phyloP scores from a whole-genome alignment of 2,797 vertebrate species.

The Pristis pectinata region DNA sequence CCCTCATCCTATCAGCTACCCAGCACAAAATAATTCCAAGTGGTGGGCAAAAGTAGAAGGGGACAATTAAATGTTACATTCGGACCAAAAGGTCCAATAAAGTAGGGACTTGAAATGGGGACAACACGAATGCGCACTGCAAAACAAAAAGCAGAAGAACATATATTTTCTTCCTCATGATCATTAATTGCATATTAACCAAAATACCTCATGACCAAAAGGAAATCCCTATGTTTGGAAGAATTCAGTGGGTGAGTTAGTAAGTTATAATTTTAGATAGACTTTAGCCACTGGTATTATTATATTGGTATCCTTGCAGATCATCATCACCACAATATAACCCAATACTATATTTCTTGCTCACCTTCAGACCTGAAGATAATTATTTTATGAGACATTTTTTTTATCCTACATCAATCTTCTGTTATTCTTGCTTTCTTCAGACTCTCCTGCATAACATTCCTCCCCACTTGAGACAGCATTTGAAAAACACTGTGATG shows the following conservation, averaged over 20 bases:
- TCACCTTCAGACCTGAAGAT: background rate
- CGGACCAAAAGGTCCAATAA: background rate
- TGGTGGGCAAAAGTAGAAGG: constrained; percentile 38
- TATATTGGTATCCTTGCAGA: background rate
- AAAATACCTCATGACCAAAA: background rate
- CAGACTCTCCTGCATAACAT: background rate
- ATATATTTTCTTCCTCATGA: background rate
- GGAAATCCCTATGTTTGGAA: background rate
- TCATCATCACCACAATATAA: background rate
- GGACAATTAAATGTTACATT: background rate
- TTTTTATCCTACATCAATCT: background rate
- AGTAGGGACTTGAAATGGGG: background rate
- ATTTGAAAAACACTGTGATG: too few relatives aligned
- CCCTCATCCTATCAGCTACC: constrained; percentile 40
- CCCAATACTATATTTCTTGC: background rate
- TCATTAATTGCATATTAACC: background rate
- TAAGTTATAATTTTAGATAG: background rate
- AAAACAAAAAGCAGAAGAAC: background rate
- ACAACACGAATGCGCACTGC: background rate
- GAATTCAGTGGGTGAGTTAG: background rate
- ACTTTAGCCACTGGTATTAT: background rate
- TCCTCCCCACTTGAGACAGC: background rate
- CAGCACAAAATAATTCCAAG: constrained; percentile 47
- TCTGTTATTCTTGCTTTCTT: background rate
- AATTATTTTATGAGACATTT: background rate